These are phyloP conservation scores for Pseudochirops corinnae DNA, from an alignment of 2,797 vertebrate genomes.

Conservation along the genomic window DNA sequence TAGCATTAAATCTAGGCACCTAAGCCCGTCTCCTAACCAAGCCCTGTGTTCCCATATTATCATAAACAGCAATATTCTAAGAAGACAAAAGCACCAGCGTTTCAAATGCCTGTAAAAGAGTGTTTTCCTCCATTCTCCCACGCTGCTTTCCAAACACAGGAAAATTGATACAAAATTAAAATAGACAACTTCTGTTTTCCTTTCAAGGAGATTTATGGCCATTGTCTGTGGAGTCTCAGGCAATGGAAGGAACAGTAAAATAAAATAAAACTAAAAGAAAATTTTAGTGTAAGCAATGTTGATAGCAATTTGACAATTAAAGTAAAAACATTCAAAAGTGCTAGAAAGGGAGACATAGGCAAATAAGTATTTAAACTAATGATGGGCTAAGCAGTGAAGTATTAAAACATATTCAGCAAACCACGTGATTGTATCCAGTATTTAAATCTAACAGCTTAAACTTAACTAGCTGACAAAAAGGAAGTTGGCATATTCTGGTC, in stretches of 20 bases:
- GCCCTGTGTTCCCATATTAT: neutral
- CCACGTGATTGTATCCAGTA: constrained; percentile 40
- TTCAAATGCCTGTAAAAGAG: constrained; percentile 27
- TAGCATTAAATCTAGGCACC: neutral
- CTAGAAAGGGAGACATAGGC: constrained; percentile 67
- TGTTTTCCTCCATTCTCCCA: neutral
- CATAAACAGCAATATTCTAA: constrained; percentile 19
- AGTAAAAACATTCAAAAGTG: constrained; percentile 73
- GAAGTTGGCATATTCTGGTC: neutral
- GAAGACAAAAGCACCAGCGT: neutral
- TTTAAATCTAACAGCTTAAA: constrained; percentile 43
- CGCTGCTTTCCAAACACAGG: constrained; percentile 41
- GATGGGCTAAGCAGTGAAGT: neutral
- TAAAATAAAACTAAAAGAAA: constrained; percentile 75
- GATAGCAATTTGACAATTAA: constrained; percentile 71
- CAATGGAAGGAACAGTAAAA: constrained; percentile 70
- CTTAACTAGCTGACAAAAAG: constrained; percentile 31
- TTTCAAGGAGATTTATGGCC: constrained; percentile 78
- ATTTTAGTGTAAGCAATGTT: constrained; percentile 69
- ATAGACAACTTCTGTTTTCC: constrained; percentile 77
- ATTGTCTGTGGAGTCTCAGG: constrained; percentile 72
- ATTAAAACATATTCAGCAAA: constrained; percentile 56
- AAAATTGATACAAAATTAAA: constrained; percentile 77
- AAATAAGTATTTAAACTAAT: constrained; percentile 22
- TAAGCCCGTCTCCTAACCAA: neutral